Percentiles rank a stretch among this genome's conserved stretches.
Conservation (phyloP, 2,113 vertebrate genomes). For the Pleuronectes platessa region DNA sequence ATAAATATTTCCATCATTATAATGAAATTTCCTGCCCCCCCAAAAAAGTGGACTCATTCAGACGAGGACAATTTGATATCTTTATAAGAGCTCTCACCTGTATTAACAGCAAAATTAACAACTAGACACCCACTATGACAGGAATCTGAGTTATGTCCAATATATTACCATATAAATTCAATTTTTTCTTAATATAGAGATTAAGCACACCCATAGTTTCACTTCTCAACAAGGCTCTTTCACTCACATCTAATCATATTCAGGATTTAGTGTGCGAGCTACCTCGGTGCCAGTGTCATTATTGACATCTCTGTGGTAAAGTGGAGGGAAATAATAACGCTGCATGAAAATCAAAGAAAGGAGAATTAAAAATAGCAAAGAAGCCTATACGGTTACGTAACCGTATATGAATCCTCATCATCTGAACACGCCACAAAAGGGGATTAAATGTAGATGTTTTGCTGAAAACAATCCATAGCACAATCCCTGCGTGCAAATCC, state of each 20-base stretch:
- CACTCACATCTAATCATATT: constrained; percentile 13
- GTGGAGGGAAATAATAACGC: not conserved
- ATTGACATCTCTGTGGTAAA: not conserved
- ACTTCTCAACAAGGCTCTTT: constrained; percentile 6
- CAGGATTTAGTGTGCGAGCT: not conserved
- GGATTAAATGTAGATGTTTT: constrained; percentile 70
- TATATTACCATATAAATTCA: constrained; percentile 35
- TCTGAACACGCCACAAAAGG: constrained; percentile 45
- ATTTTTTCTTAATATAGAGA: constrained; percentile 9
- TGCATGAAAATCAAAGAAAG: constrained; percentile 23
- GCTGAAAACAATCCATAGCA: constrained; percentile 55
- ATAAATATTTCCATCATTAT: constrained; percentile 60
- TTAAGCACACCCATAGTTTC: not conserved
- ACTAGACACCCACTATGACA: constrained; percentile 35
- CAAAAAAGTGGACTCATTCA: constrained; percentile 44
- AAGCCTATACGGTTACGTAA: constrained; percentile 7
- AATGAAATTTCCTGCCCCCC: constrained; percentile 37
- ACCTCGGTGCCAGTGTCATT: not conserved
- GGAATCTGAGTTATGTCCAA: constrained; percentile 4
- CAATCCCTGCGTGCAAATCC: constrained; percentile 50
- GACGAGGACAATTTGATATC: constrained; percentile 27
- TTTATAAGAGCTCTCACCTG: constrained; percentile 15
- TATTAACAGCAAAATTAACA: constrained; percentile 18
- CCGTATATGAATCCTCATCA: constrained; percentile 33
- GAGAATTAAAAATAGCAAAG: constrained; percentile 18